These are phyloP conservation scores for Tylochromis polylepis DNA, from an alignment of 2,113 vertebrate species.

Conservation along the genomic window DNA sequence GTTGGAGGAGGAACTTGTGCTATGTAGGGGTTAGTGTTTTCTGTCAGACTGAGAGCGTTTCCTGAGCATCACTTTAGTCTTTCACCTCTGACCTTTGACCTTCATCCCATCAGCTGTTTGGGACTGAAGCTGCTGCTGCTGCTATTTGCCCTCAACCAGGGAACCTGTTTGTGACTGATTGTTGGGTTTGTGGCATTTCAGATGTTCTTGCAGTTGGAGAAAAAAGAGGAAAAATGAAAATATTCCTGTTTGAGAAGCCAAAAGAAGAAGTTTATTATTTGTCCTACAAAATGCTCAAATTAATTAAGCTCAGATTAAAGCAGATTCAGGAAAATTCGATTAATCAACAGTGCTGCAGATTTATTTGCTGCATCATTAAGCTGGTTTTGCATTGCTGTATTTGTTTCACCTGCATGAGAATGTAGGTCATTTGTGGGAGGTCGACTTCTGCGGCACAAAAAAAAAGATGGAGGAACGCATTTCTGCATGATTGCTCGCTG, in stretches of 20 bases:
- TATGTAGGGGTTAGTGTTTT: not conserved
- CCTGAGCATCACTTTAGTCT: not conserved
- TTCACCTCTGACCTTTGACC: not conserved
- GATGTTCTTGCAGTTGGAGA: not conserved
- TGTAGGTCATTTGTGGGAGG: not conserved
- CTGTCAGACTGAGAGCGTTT: not conserved
- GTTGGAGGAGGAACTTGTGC: not conserved
- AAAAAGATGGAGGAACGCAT: not conserved
- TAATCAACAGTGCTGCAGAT: not conserved
- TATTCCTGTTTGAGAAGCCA: too few relatives aligned
- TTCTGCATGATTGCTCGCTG: not conserved
- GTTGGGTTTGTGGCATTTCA: not conserved
- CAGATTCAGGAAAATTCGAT: not conserved
- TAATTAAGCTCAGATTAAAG: not conserved
- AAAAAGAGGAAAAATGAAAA: not conserved
- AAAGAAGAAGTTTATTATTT: not conserved
- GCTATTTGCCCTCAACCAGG: rapidly evolving
- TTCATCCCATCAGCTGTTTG: not conserved
- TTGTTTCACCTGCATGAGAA: not conserved
- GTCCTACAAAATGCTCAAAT: not conserved
- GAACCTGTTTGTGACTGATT: not conserved
- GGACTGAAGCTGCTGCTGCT: not conserved
- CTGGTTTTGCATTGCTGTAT: not conserved
- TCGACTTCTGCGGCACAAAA: not conserved
- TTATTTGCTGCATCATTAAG: not conserved